Conservation (phyloP, 1,140 invertebrate species). For the Hetaerina americana region DNA sequence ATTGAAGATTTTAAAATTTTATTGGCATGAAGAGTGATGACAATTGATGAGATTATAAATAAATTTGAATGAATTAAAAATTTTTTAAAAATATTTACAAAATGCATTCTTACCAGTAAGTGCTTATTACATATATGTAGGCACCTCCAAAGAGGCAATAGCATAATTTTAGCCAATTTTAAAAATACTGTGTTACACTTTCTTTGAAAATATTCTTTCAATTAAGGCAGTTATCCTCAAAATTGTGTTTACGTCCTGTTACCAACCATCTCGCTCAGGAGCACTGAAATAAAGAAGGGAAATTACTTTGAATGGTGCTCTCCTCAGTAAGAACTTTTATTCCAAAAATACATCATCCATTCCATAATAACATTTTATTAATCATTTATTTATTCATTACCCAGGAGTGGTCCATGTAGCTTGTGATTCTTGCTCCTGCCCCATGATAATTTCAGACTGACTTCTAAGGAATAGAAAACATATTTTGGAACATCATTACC, state of each 20-base stretch:
- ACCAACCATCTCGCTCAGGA: not conserved
- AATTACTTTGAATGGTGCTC: not conserved
- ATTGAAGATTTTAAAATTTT: not conserved
- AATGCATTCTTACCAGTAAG: not conserved
- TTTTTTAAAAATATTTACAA: not conserved
- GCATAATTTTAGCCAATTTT: no score
- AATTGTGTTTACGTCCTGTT: no score
- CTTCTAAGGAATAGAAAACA: slow-evolving; percentile 13
- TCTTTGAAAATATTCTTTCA: no score
- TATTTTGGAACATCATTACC: no score
- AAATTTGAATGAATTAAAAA: not conserved
- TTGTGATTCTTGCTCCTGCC: not conserved
- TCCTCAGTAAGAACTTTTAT: no score
- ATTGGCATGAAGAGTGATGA: not conserved
- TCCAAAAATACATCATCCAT: no score
- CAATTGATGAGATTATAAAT: not conserved
- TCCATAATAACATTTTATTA: no score
- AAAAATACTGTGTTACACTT: no score
- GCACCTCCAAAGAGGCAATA: no score
- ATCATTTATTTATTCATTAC: slow-evolving; percentile 6
- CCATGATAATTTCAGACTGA: slow-evolving; percentile 11
- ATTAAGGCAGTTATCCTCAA: no score
- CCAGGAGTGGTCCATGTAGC: slow-evolving; percentile 10
- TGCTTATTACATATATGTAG: no score
- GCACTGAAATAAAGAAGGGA: not conserved